These are phyloP conservation scores for Pedicia rivosa DNA, from an alignment of 2,888 invertebrate species.

Conservation along the genomic window DNA sequence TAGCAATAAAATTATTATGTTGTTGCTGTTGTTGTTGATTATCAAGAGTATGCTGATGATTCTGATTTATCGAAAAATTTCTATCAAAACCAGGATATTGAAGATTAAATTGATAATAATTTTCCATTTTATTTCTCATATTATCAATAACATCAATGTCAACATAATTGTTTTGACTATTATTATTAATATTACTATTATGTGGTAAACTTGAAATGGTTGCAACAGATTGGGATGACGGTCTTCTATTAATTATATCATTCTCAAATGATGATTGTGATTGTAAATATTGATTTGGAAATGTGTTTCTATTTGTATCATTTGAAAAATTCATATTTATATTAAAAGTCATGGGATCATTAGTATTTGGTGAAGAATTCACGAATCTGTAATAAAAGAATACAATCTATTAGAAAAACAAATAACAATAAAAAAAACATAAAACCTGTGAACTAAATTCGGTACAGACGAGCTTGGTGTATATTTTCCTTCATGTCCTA, in stretches of 20 bases:
- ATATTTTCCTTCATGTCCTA: constrained; percentile 69
- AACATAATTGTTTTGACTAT: constrained; percentile 31
- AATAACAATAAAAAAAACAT: too few species aligned
- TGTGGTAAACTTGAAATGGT: constrained; percentile 4
- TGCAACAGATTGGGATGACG: constrained; percentile 14
- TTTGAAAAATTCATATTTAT: constrained; percentile 1
- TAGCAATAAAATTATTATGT: constrained; percentile 3
- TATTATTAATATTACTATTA: constrained; percentile 9
- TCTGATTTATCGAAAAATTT: constrained; percentile 26
- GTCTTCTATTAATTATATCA: constrained; percentile 12
- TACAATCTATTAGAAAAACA: neutral
- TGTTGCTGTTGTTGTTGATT: constrained; percentile 2
- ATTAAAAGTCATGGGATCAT: neutral
- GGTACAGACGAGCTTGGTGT: constrained; percentile 34
- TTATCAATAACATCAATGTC: constrained; percentile 41
- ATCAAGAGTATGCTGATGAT: constrained; percentile 20
- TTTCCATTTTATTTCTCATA: constrained; percentile 29
- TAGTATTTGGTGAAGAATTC: constrained; percentile 6
- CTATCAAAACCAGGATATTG: constrained; percentile 24
- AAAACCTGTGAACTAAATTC: constrained; percentile 27
- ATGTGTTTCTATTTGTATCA: constrained; percentile 4
- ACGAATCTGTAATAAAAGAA: constrained; percentile 6
- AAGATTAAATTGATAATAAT: constrained; percentile 15
- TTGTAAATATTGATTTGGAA: constrained; percentile 1
- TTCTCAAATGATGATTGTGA: constrained; percentile 2